Evolutionary conservation across 2,113 vertebrate species (phyloP), one percentile per base, ranked within the genome.

Genomic region (Entelurus aequoreus): DNA sequence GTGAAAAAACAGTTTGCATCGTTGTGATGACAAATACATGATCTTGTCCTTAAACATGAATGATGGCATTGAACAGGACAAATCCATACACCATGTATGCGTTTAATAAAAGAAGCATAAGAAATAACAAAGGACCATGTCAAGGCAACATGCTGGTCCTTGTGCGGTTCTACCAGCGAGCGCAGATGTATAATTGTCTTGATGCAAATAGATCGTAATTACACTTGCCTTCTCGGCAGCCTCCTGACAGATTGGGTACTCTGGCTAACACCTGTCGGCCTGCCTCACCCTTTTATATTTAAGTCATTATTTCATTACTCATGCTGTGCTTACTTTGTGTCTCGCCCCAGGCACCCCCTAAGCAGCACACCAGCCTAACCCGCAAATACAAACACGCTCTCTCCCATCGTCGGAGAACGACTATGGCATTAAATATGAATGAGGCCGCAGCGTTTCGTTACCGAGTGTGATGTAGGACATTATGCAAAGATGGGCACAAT

Each of bases 301-400:
- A 69, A 83, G 71, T 82, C 83, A 83, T 87, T 87, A 87, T 88
- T 86, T 86, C 82, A 90, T 90, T 84, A 83, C 78, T 86, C 81
- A 79, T 69, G 75, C 80, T 79, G 69, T 74, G 84, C 79, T 87
- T 84, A 86, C 75, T 77, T 87, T 84, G 71, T 57, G 63, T 78
- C 77, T 78, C 0, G 80, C 83, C 80, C 79, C 60, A 44, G 86
- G 84, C 76, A 66, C 70, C 63, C 62, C 66, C 53, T 44, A 57
- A 78, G 44, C 73, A 74, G 53, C 77, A 63, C 62, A 54, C 44
- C 16, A 59, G 62, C 60, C 58, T 52, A 40, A 62, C 35, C 63
- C 44, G 9, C 19, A 6, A 21, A 14, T 9, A 4, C 59, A 65
- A 14, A 47, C 55, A 66, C 40, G 11, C 46, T 44, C 7, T 13